Evolutionary conservation across 37 sponge, comb jelly and placozoan genomes (phyloP), one percentile per base, ranked within the genome.

Genomic region (Halichondria panicea): DNA sequence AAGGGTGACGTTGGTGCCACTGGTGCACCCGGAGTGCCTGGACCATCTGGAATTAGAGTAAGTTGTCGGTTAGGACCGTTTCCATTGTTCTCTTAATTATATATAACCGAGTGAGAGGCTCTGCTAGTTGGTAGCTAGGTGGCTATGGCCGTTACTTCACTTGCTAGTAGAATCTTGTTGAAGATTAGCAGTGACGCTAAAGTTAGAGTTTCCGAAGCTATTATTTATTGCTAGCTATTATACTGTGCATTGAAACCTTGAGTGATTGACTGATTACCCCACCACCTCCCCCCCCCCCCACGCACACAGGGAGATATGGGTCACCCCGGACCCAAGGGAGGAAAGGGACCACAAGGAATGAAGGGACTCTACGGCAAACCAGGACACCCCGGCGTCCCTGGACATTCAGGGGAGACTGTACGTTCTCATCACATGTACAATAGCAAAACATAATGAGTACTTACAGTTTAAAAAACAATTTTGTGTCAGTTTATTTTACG

Each of bases 381-480:
- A 54, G 88, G 88, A 61, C 76, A 71, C 34, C 72, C 81, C 39
- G 88, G 88, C 43, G n/a, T 60, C 9, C 63, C 73, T 52, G 88
- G 88, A 6, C 56, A 52, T 15, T 71, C 79, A 40, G 86, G 86
- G 72, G 72, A 75, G 22, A 12, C 50, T 37, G 88, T 85, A 41
- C 62, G 50, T 33, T n/a, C 3, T 30, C 28, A 64, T 33, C 28
- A 40, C 30, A 52, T 32, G 15, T 32, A 3, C 22, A 11, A n/a
- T n/a, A n/a, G n/a, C n/a, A n/a, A n/a, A n/a, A n/a, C n/a, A n/a
- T n/a, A n/a, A n/a, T n/a, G n/a, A n/a, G n/a, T n/a, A n/a, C n/a
- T n/a, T n/a, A n/a, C n/a, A n/a, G n/a, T n/a, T n/a, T n/a, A n/a
- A n/a, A n/a, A n/a, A n/a, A n/a, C n/a, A n/a, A n/a, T n/a, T n/a